Conservation (phyloP, 2,797 vertebrate species). For the Yasuhikotakia modesta region DNA sequence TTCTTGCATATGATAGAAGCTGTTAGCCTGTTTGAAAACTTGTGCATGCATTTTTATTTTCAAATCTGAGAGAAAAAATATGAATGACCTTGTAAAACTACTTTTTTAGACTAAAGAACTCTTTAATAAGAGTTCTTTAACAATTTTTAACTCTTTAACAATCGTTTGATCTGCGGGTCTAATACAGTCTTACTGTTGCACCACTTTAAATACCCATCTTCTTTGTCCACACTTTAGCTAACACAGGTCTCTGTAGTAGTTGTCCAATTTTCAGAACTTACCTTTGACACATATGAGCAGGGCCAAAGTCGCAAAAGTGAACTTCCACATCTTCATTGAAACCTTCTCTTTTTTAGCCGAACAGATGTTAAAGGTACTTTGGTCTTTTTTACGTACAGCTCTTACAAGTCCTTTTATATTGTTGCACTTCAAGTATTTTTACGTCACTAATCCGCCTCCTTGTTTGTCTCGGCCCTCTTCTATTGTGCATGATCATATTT, state of each 20-base stretch:
- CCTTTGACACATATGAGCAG: slow-evolving; percentile 39
- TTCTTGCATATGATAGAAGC: too few species aligned
- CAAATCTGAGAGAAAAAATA: too few species aligned
- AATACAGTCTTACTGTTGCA: too few species aligned
- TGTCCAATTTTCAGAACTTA: slow-evolving; percentile 4
- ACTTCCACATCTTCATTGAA: slow-evolving; percentile 39
- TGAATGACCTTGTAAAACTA: too few species aligned
- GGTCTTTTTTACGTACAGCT: not conserved
- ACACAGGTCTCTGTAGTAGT: not conserved
- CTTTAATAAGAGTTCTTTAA: too few species aligned
- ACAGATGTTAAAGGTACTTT: not conserved
- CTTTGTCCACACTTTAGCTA: not conserved
- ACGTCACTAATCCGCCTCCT: not conserved
- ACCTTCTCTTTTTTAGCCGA: not conserved
- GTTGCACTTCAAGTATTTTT: not conserved
- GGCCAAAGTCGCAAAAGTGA: slow-evolving; percentile 8
- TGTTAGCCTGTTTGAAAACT: too few species aligned
- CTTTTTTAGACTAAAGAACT: not conserved
- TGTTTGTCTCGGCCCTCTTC: not conserved
- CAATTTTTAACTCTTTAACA: not conserved
- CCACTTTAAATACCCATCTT: too few species aligned
- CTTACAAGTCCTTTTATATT: slow-evolving; percentile 13
- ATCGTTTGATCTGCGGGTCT: not conserved
- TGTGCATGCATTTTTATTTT: too few species aligned
- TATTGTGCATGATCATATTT: not conserved